Evolutionary conservation across 2,113 vertebrate species (phyloP).

Genomic region (Microtus montanus): DNA sequence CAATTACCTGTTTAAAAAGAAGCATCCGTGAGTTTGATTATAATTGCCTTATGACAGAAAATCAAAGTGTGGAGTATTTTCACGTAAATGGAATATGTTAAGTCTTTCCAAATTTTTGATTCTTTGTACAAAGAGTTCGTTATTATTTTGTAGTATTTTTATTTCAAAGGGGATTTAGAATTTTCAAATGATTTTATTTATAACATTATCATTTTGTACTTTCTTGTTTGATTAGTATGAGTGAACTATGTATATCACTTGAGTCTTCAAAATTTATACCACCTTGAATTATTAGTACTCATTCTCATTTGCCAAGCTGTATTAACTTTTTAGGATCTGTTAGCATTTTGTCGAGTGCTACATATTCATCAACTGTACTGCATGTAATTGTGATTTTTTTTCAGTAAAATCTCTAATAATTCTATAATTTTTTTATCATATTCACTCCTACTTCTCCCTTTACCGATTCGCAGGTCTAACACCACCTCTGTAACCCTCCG

Average conservation of each 20-base stretch:
- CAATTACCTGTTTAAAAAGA: neutral
- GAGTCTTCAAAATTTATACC: neutral
- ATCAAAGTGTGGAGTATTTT: neutral
- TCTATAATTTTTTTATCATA: neutral
- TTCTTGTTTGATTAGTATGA: neutral
- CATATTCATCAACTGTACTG: neutral
- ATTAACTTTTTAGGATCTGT: neutral
- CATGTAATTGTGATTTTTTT: neutral
- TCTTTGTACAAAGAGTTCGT: neutral
- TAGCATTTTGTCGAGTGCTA: neutral
- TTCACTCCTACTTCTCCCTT: neutral
- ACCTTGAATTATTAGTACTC: neutral
- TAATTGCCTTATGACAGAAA: neutral
- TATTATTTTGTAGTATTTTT: neutral
- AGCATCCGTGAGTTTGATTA: neutral
- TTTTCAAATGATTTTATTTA: neutral
- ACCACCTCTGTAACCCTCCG: neutral
- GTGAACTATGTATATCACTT: neutral
- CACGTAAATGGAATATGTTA: neutral
- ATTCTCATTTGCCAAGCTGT: neutral
- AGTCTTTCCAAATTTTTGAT: neutral
- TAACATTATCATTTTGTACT: neutral
- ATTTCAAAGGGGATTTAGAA: neutral
- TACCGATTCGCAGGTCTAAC: neutral
- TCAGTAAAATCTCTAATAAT: neutral